Conservation (phyloP, 2,888 invertebrate species). For the Cephus pygmeus region DNA sequence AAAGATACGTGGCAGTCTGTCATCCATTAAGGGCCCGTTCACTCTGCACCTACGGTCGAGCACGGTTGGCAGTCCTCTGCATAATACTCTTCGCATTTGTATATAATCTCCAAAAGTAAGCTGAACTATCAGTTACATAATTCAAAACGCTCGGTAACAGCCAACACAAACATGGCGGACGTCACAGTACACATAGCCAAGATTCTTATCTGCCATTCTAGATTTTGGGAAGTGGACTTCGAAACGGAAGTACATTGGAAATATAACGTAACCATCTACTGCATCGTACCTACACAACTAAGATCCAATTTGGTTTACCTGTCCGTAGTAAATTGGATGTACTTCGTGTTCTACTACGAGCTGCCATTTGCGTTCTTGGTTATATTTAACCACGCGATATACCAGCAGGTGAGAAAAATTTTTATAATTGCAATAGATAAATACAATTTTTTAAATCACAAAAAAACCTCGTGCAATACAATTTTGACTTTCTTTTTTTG, state of each 20-base stretch:
- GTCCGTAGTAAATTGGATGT: slow-evolving; percentile 90
- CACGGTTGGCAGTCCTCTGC: slow-evolving; percentile 83
- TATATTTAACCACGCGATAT: slow-evolving; percentile 91
- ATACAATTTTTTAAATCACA: too few relatives aligned
- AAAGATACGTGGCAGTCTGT: slow-evolving; percentile 94
- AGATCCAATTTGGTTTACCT: slow-evolving; percentile 81
- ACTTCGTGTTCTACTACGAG: slow-evolving; percentile 93
- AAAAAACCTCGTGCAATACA: too few relatives aligned
- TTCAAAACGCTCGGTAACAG: too few relatives aligned
- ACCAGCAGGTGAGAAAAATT: slow-evolving; percentile 76
- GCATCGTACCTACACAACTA: slow-evolving; percentile 76
- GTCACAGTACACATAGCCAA: background rate
- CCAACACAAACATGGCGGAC: background rate
- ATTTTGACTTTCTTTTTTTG: too few relatives aligned
- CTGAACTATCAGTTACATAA: background rate
- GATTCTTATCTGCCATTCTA: slow-evolving; percentile 35
- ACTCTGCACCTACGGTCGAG: slow-evolving; percentile 90
- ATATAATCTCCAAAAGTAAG: slow-evolving; percentile 82
- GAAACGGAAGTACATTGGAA: slow-evolving; percentile 61
- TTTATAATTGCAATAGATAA: too few relatives aligned
- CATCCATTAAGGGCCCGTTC: slow-evolving; percentile 89
- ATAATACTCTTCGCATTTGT: slow-evolving; percentile 84
- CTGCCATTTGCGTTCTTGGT: slow-evolving; percentile 91
- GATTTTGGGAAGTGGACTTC: slow-evolving; percentile 77
- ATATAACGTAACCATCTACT: slow-evolving; percentile 75